Evolutionary conservation across 2,888 invertebrate genomes (phyloP).

Genomic region (Terebella lapidaria): DNA sequence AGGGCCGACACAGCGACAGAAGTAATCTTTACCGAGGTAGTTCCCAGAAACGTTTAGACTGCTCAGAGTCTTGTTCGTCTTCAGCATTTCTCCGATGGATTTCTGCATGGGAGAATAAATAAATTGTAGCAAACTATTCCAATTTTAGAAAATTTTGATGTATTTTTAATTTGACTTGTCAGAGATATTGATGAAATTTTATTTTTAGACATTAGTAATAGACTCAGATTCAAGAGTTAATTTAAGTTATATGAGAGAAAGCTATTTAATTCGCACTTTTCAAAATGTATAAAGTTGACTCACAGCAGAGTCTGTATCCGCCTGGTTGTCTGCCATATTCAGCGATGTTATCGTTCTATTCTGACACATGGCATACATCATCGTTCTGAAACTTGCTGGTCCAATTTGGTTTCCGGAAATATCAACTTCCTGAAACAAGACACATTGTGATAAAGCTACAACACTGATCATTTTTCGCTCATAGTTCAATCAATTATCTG

Average conservation of each 20-base stretch:
- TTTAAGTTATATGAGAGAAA: too few species aligned
- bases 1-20: conserved; percentile 38
- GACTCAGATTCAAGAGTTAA: too few species aligned
- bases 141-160: too few species aligned
- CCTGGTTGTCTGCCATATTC: conserved; percentile 35
- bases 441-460: too few species aligned
- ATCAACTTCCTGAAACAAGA: conserved; percentile 29
- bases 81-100: conserved; percentile 34
- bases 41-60: conserved; percentile 41
- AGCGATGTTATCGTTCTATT: conserved; percentile 32
- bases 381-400: conserved; percentile 34
- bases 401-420: conserved; percentile 36
- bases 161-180: too few species aligned
- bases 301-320: conserved; percentile 42
- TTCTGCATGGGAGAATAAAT: too few species aligned
- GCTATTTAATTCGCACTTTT: too few species aligned
- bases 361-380: conserved; percentile 34
- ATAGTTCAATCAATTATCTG: too few species aligned
- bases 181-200: too few species aligned
- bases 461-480: too few species aligned
- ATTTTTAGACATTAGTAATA: too few species aligned
- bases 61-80: conserved; percentile 29
- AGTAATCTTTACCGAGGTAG: conserved; percentile 40
- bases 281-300: conserved; percentile 18
- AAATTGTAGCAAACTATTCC: conserved; percentile 1